Evolutionary conservation across 2,113 vertebrate species (phyloP).

Genomic region (Pandion haliaetus): DNA sequence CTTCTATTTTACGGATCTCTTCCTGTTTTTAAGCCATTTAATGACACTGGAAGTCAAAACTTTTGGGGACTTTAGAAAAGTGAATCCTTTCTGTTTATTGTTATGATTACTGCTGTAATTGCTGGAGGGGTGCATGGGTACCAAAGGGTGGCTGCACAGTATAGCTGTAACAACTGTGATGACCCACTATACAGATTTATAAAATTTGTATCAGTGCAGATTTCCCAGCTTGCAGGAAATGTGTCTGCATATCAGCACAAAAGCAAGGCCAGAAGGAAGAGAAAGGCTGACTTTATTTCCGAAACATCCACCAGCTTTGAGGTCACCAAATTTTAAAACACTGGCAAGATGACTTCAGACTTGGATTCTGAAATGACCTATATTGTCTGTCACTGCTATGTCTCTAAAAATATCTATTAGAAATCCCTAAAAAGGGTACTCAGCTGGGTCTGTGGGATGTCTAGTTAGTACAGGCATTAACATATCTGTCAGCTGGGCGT

Average conservation of each 20-base stretch:
- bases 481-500: background rate
- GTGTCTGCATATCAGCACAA: background rate
- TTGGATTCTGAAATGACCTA: background rate
- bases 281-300: background rate
- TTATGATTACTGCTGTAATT: background rate
- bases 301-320: background rate
- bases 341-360: background rate
- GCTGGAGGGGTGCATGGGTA: background rate
- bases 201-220: background rate
- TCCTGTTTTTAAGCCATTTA: background rate
- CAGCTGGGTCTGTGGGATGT: background rate
- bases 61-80: background rate
- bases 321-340: background rate
- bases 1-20: background rate
- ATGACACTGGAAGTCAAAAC: background rate
- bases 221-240: background rate
- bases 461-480: background rate
- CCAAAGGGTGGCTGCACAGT: background rate
- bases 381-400: background rate
- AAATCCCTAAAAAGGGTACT: background rate
- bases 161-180: background rate
- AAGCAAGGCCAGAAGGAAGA: background rate
- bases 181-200: background rate
- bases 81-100: background rate
- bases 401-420: background rate